Conservation (phyloP, 2,888 invertebrate species). For the Coelopa pilipes region DNA sequence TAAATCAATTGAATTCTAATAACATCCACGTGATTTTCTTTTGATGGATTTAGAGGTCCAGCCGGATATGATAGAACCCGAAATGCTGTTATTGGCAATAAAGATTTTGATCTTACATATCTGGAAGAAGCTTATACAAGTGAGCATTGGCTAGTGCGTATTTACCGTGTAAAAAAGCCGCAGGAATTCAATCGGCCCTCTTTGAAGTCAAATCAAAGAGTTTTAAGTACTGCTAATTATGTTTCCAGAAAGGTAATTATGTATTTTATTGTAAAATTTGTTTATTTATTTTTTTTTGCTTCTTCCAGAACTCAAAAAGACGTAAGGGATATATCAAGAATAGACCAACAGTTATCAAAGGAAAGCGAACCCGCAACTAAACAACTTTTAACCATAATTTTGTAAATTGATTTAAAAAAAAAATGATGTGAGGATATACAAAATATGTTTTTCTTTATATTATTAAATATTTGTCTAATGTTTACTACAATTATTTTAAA, state of each 20-base stretch:
- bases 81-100: slow-evolving; percentile 94
- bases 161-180: slow-evolving; percentile 96
- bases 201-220: slow-evolving; percentile 80
- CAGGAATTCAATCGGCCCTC: slow-evolving; percentile 92
- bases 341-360: slow-evolving; percentile 88
- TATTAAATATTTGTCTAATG: too few relatives aligned
- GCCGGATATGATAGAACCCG: slow-evolving; percentile 96
- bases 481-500: too few relatives aligned
- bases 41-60: slow-evolving; percentile 76
- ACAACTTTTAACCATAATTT: too few relatives aligned
- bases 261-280: slow-evolving; percentile 3
- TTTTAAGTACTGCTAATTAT: slow-evolving; percentile 75
- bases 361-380: slow-evolving; percentile 70
- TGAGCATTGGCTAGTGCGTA: slow-evolving; percentile 98
- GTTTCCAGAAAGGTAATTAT: slow-evolving; percentile 85
- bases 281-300: slow-evolving; percentile 19
- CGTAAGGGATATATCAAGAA: slow-evolving; percentile 91
- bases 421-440: too few relatives aligned
- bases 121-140: slow-evolving; percentile 98
- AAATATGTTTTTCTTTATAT: too few relatives aligned
- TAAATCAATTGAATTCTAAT: too few relatives aligned
- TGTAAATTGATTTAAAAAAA: too few relatives aligned
- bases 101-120: slow-evolving; percentile 93
- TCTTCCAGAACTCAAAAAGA: slow-evolving; percentile 81
- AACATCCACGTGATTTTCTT: too few relatives aligned